Evolutionary conservation across 2,888 invertebrate species (phyloP).

Genomic region (Macrosoma leucophasiata): DNA sequence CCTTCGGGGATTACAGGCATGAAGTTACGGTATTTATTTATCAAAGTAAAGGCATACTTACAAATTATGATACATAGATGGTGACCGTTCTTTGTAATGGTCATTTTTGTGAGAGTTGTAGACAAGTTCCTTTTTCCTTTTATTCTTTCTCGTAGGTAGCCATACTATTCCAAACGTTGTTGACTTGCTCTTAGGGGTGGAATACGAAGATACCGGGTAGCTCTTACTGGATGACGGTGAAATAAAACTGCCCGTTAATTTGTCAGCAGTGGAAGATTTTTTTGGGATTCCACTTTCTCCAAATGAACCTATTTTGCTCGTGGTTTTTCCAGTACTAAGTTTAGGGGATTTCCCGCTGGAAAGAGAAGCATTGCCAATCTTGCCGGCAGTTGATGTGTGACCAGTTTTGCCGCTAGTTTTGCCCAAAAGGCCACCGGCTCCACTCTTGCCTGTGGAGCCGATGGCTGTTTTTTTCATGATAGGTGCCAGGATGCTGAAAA

Average conservation of each 20-base stretch:
- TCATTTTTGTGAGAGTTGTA: constrained; percentile 47
- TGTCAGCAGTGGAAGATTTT: constrained; percentile 8
- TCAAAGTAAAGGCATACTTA: constrained; percentile 36
- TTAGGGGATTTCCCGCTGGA: constrained; percentile 11
- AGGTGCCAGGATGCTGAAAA: constrained; percentile 45
- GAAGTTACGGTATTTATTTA: too few species aligned
- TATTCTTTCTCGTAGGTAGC: constrained; percentile 51
- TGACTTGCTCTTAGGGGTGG: constrained; percentile 41
- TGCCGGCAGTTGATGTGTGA: constrained; percentile 16
- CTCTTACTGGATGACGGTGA: constrained; percentile 30
- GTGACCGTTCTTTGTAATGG: constrained; percentile 42
- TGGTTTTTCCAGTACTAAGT: constrained; percentile 11
- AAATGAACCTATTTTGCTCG: constrained; percentile 8
- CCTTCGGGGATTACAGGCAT: too few species aligned
- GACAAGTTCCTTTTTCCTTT: constrained; percentile 51
- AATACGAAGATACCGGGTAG: constrained; percentile 35
- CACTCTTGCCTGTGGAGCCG: constrained; percentile 44
- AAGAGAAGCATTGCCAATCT: too few species aligned
- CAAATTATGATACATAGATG: constrained; percentile 60
- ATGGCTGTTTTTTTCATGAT: constrained; percentile 41
- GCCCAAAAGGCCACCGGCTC: constrained; percentile 24
- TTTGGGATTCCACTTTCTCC: constrained; percentile 14
- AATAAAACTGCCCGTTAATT: constrained; percentile 15
- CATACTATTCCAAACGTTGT: constrained; percentile 57
- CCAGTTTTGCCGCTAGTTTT: constrained; percentile 17